Evolutionary conservation across 1,140 invertebrate species (phyloP).

Genomic region (Kradibia gibbosae): DNA sequence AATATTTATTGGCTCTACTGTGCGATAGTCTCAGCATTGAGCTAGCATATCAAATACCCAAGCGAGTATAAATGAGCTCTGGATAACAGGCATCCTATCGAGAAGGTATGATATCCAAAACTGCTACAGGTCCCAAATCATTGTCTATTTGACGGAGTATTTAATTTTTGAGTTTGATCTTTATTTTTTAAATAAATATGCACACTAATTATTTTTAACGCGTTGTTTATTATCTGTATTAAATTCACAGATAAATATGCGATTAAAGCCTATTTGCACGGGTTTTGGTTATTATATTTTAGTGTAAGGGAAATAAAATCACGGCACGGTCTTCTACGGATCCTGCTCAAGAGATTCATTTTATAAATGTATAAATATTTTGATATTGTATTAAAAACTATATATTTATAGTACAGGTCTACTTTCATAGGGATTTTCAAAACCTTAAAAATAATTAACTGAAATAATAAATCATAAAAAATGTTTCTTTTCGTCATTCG

Average conservation of each 20-base stretch:
- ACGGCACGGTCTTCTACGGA: background rate
- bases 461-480: too few relatives aligned
- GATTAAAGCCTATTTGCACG: background rate
- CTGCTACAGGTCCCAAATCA: background rate
- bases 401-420: too few relatives aligned
- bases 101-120: slow-evolving; percentile 12
- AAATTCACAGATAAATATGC: background rate
- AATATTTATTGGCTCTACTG: slow-evolving; percentile 53
- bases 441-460: too few relatives aligned
- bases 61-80: background rate
- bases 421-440: too few relatives aligned
- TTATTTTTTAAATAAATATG: background rate
- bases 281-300: background rate
- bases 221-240: background rate
- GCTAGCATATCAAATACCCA: slow-evolving; percentile 17
- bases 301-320: background rate
- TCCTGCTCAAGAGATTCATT: background rate
- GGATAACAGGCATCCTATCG: background rate
- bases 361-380: too few relatives aligned
- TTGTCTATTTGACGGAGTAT: background rate
- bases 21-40: slow-evolving; percentile 32
- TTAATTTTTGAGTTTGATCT: too few relatives aligned
- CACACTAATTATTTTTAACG: background rate
- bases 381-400: too few relatives aligned
- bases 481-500: too few relatives aligned